Evolutionary conservation across 2,888 invertebrate species (phyloP), one percentile per base, ranked within the genome.

Genomic region (Eupithecia centaureata): DNA sequence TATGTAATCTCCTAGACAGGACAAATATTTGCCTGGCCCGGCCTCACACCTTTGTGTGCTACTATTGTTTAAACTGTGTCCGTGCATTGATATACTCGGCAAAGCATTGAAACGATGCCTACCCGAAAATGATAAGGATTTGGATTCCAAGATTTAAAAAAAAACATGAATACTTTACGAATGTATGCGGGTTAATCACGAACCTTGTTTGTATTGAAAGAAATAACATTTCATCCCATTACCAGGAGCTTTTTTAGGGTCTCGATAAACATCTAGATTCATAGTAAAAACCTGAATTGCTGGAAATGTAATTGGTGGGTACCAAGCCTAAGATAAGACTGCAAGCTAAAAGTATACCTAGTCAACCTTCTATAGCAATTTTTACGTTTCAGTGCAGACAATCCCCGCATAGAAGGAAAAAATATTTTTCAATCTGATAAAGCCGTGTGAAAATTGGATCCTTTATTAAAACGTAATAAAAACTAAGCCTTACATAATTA

Each of bases 1-100:
- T 88, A 88, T 86, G 84, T 89, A 87, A 89, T 90, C 90, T 89
- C 81, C 70, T 57, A 72, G 70, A 83, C 85, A 79, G 71, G 74
- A 80, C 86, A 89, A 91, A 91, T 90, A 90, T 91, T 91, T 90
- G 86, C 81, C 72, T 73, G 82, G 81, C 77, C 76, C 74, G 79
- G 82, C 82, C 81, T 81, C 82, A 80, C 82, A 80, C 82, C 18
- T 57, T 25, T 30, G 18, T 3, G 10, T 42, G 28, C 54, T 30
- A 56, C 78, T 83, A 66, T 70, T 52, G 15, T 52, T 52, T 27
- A 52, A 15, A 15, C 52, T 52, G 27, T 52, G 52, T 0, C 25
- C 25, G 13, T 70, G 73, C 67, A 73, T 70, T 47, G 10, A 22
- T 47, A 47, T 47, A 47, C 47, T 22, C 18, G 12, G 47, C 47